Evolutionary conservation across 2,888 invertebrate species (phyloP), one percentile per base, ranked within the genome.

Genomic region (Acanthosepion esculentum): DNA sequence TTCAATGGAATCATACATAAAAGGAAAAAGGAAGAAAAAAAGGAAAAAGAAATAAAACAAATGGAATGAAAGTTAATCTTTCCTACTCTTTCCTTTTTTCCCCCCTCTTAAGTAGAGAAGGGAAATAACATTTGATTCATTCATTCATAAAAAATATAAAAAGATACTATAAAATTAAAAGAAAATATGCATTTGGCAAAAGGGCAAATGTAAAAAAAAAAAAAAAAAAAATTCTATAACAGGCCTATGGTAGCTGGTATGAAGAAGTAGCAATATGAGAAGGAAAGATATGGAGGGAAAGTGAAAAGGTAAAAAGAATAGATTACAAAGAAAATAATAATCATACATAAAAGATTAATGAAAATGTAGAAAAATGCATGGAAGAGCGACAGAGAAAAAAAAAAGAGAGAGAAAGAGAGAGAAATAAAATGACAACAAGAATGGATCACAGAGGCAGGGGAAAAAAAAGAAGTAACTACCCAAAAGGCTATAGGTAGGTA

Each of bases 1-100:
- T 78, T 78, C 78, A 78, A 78, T 78, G n/a, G 78, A 78, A 78
- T 33, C 78, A n/a, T n/a, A 78, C n/a, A 33, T n/a, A 78, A 78
- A 78, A n/a, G 33, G 23, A 6, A 33, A 78, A 33, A 18, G n/a
- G 12, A 78, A 78, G n/a, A 78, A 33, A 78, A n/a, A n/a, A n/a
- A n/a, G n/a, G 20, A n/a, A n/a, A 78, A 78, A n/a, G 78, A n/a
- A 78, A 78, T n/a, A n/a, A 33, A 78, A 78, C 15, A 78, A 78
- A 78, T 33, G 12, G 12, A 78, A 78, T 78, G 78, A 78, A 78
- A 78, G 78, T n/a, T 78, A 78, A 78, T 78, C 78, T 78, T 78
- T n/a, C n/a, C 78, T n/a, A 78, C 29, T n/a, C 10, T 33, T 78
- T n/a, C 15, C 15, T 78, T 78, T n/a, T 78, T 59, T 59, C 20